These are phyloP conservation scores for Capromys pilorides DNA, from an alignment of 2,797 vertebrate species.

Conservation along the genomic window DNA sequence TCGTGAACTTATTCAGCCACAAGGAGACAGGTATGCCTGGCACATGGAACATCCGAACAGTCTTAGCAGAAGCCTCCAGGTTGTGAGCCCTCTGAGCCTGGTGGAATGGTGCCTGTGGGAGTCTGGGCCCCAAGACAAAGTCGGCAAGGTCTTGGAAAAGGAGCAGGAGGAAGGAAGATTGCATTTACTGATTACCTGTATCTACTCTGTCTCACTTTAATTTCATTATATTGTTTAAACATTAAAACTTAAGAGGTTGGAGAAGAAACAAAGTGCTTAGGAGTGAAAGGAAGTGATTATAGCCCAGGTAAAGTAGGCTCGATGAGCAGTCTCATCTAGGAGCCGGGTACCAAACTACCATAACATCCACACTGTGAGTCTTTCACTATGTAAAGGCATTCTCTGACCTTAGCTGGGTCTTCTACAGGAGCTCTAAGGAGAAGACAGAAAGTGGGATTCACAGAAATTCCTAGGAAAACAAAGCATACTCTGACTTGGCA, in stretches of 20 bases:
- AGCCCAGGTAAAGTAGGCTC: not conserved
- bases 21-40: not conserved
- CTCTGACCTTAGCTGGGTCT: not conserved
- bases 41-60: not conserved
- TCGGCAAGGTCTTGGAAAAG: not conserved
- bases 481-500: not conserved
- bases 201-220: not conserved
- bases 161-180: not conserved
- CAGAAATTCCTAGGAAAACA: not conserved
- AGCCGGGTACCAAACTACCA: not conserved
- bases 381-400: not conserved
- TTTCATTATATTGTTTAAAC: not conserved
- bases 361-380: not conserved
- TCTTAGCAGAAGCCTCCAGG: not conserved
- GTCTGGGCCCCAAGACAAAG: not conserved
- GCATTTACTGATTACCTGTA: not conserved
- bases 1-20: not conserved
- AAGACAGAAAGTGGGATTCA: not conserved
- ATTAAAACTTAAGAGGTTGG: not conserved
- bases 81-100: not conserved
- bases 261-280: slow-evolving; percentile 31
- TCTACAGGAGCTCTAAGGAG: not conserved
- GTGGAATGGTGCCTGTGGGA: not conserved
- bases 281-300: not conserved
- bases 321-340: not conserved